Percentiles rank a stretch among this genome's conserved stretches.
Evolutionary conservation across 2,888 invertebrate genomes (phyloP).

Genomic region (Sepioteuthis lessoniana): DNA sequence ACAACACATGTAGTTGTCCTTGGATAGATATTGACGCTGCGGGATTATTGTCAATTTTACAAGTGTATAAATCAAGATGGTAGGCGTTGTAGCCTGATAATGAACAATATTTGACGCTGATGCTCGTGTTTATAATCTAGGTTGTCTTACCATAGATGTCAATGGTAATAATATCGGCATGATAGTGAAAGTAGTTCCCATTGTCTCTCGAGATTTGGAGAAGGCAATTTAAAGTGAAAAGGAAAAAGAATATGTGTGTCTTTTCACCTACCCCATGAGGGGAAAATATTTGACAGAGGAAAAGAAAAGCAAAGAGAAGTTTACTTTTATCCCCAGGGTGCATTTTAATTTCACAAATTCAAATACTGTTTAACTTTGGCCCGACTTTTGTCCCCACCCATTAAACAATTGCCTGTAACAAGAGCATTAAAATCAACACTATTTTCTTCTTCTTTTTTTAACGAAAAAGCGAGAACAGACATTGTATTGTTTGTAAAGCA

Average conservation of each 20-base stretch:
- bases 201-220: not conserved
- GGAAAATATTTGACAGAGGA: not conserved
- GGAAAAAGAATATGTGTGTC: not conserved
- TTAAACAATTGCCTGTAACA: not conserved
- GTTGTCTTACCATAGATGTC: not conserved
- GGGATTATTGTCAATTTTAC: no score
- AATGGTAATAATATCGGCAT: not conserved
- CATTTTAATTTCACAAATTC: slow-evolving; percentile 10
- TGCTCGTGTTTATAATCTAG: not conserved
- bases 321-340: not conserved
- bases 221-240: not conserved
- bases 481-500: no score
- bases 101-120: not conserved
- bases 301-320: not conserved
- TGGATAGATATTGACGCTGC: no score
- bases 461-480: no score
- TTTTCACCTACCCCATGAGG: not conserved
- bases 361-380: not conserved
- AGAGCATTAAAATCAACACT: not conserved
- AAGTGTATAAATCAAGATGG: not conserved
- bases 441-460: not conserved
- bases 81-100: not conserved
- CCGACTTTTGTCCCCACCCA: not conserved
- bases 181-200: not conserved
- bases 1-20: no score